phyloP scores from a whole-genome alignment of 2,113 vertebrate species.

The Pogonocichla stellata region DNA sequence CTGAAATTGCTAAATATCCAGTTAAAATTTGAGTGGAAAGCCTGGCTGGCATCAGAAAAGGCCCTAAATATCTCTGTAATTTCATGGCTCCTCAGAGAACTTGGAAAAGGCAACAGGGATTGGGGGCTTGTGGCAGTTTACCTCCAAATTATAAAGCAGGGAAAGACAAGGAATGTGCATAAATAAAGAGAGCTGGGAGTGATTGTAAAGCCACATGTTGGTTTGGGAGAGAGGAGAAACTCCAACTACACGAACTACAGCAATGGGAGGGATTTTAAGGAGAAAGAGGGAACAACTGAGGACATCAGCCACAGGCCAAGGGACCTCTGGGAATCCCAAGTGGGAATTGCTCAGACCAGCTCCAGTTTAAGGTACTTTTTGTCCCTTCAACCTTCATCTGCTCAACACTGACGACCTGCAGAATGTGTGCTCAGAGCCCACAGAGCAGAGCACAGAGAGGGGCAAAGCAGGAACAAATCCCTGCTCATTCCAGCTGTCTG shows the following conservation, averaged over 20 bases:
- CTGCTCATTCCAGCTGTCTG: background rate
- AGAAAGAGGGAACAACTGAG: background rate
- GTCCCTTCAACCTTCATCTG: fast-evolving
- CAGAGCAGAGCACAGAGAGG: background rate
- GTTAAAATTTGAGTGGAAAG: background rate
- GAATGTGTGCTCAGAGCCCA: background rate
- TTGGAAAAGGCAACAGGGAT: background rate
- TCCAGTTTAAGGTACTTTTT: background rate
- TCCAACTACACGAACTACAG: background rate
- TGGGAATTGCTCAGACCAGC: fast-evolving
- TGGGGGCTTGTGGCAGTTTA: background rate
- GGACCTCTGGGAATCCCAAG: background rate
- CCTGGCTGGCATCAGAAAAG: background rate
- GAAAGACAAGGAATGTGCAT: background rate
- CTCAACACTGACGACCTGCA: background rate
- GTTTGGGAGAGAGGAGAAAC: background rate
- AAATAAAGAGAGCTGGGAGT: background rate
- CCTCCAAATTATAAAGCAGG: background rate
- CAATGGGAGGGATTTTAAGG: background rate
- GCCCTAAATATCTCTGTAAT: background rate
- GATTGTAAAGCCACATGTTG: fast-evolving
- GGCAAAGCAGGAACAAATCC: background rate
- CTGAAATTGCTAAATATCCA: background rate
- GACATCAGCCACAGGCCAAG: fast-evolving
- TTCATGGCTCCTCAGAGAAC: background rate